Conservation (phyloP, 2,113 vertebrate genomes). For the Ciconia maguari region DNA sequence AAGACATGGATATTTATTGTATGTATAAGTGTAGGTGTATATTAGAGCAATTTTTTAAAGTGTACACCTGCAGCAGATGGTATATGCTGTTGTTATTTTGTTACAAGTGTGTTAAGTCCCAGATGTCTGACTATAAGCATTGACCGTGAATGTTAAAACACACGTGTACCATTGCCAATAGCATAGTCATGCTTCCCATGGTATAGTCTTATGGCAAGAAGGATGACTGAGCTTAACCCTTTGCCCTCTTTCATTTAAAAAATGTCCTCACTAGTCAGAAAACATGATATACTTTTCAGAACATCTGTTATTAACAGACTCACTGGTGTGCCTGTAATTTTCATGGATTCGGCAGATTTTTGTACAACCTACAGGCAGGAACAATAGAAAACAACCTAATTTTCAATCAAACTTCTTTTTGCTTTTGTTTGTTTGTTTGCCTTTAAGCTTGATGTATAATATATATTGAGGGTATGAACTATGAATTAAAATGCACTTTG, state of each 20-base stretch:
- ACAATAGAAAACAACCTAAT: not conserved
- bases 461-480: not conserved
- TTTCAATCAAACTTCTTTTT: not conserved
- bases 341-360: not conserved
- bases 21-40: not conserved
- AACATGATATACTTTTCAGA: not conserved
- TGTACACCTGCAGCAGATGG: slow-evolving; percentile 49
- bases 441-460: not conserved
- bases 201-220: not conserved
- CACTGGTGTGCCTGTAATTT: not conserved
- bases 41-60: slow-evolving; percentile 1
- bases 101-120: slow-evolving; percentile 47
- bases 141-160: slow-evolving; percentile 53
- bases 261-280: not conserved
- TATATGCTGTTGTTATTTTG: slow-evolving; percentile 8
- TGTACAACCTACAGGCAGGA: not conserved
- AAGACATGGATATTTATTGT: not conserved
- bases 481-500: not conserved
- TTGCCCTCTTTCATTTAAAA: slow-evolving; percentile 19
- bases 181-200: not conserved
- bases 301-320: not conserved
- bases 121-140: slow-evolving; percentile 29
- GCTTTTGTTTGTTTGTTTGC: not conserved
- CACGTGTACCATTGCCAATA: not conserved
- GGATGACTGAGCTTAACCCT: slow-evolving; percentile 20